Evolutionary conservation across 1,140 invertebrate species (phyloP).

Genomic region (Philotrypesis tridentata): DNA sequence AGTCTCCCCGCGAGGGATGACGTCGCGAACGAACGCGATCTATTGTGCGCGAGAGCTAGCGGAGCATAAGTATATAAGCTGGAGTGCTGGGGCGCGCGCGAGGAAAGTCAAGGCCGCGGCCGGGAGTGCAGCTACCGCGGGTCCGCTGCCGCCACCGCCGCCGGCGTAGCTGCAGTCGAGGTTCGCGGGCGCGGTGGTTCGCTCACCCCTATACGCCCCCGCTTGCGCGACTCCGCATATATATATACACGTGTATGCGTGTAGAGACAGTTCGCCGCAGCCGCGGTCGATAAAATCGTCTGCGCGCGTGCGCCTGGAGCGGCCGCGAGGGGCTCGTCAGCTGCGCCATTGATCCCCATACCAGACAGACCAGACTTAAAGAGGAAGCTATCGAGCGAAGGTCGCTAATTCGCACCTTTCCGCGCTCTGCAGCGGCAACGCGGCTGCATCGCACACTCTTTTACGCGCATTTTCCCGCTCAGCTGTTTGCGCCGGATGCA

Average conservation of each 20-base stretch:
- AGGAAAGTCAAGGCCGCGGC: conserved; percentile 68
- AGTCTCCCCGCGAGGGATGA: neutral
- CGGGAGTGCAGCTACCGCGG: conserved; percentile 44
- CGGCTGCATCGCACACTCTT: neutral
- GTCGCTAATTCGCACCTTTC: conserved; percentile 42
- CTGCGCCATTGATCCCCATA: conserved; percentile 65
- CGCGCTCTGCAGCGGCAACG: too few species aligned
- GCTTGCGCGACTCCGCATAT: neutral
- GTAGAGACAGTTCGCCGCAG: neutral
- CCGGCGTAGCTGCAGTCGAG: conserved; percentile 43
- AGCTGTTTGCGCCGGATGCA: too few species aligned
- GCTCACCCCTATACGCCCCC: conserved; percentile 41
- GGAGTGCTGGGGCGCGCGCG: too few species aligned
- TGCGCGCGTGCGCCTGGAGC: conserved; percentile 36
- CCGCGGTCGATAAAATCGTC: conserved; percentile 47
- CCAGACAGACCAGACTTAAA: conserved; percentile 63
- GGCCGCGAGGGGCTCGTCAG: conserved; percentile 60
- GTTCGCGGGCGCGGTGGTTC: conserved; percentile 42
- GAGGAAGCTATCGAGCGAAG: conserved; percentile 61
- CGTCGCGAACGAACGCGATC: neutral
- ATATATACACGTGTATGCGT: neutral
- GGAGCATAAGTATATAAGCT: too few species aligned
- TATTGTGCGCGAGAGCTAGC: neutral
- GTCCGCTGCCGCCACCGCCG: neutral
- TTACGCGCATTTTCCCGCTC: too few species aligned